Base-by-base conservation (phyloP, 1,140 invertebrate genomes). In the Leptopilina clavipes region DNA sequence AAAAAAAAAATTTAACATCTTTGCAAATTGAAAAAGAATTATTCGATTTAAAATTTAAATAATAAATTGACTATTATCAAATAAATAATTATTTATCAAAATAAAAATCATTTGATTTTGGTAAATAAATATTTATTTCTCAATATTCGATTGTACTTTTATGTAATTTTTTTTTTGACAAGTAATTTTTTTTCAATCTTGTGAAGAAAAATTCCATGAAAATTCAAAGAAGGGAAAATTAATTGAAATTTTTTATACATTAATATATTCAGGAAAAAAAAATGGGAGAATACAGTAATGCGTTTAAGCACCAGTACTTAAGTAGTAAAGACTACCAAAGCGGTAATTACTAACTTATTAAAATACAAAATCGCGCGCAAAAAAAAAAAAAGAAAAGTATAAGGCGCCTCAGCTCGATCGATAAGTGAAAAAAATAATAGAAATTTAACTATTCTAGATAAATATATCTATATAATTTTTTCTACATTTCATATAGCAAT, bases 401-500 rank as follows among this genome's bases (percentile, higher is more conserved):
- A 65, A 65, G 59, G 25, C 59, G 59, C 25, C 59, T 65, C 59
- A 65, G 59, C 25, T 65, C 59, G 59, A 65, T 65, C 59, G 3
- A 52, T 52, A 14, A 45, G 14, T 14, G 17, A 52, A 52, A 25
- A 65, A 37, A 59, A 14, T 31, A 31, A 40, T 40, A 40, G 37
- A 40, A 65, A n/a, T 31, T n/a, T 5, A n/a, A 31, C 14, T 65
- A 65, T 65, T 31, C 25, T 65, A n/a, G 22, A 31, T 19, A 65
- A 31, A 65, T 31, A 14, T 65, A 31, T 11, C 22, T 31, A 65
- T n/a, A n/a, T 52, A 37, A 31, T 65, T 65, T 65, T 59, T 65
- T 31, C 22, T 31, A 65, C 25, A 65, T 65, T 65, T 65, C 59
- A 31, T 31, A 31, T 65, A 65, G 59, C 59, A 31, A 40, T n/a